phyloP scores from a whole-genome alignment of 2,113 vertebrate genomes.

The Brachypteracias leptosomus region DNA sequence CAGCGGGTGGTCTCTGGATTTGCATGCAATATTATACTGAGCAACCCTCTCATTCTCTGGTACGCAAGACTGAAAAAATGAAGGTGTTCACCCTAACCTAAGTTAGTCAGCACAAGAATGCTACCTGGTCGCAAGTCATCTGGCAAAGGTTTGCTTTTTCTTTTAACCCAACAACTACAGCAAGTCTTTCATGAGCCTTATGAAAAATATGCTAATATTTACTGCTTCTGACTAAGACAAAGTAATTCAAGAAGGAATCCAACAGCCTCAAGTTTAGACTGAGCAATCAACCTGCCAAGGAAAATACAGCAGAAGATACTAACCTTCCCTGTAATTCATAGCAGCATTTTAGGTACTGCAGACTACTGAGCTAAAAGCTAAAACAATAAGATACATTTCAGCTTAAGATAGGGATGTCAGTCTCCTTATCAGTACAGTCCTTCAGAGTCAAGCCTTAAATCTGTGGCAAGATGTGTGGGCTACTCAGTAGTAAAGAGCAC shows the following conservation, averaged over 20 bases:
- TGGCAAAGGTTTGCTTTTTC: background rate
- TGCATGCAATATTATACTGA: background rate
- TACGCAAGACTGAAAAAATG: background rate
- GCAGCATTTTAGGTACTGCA: background rate
- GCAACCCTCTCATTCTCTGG: background rate
- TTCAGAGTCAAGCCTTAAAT: background rate
- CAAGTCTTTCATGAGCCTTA: background rate
- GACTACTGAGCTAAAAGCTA: slow-evolving; percentile 7
- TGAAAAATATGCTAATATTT: background rate
- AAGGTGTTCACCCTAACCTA: background rate
- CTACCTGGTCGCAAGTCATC: background rate
- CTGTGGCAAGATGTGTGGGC: background rate
- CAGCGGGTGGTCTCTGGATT: background rate
- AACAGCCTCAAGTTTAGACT: background rate
- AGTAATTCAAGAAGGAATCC: background rate
- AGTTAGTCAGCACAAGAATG: fast-evolving
- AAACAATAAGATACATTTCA: slow-evolving; percentile 25
- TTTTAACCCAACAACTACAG: background rate
- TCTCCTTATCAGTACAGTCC: slow-evolving; percentile 15
- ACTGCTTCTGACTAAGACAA: background rate
- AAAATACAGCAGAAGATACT: background rate
- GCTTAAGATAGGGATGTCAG: slow-evolving; percentile 25
- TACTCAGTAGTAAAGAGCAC: background rate
- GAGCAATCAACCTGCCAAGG: background rate
- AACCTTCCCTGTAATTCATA: background rate